Evolutionary conservation across 53 echinoderm and acorn worm genomes (phyloP).

Genomic region (Mesocentrotus franciscanus): DNA sequence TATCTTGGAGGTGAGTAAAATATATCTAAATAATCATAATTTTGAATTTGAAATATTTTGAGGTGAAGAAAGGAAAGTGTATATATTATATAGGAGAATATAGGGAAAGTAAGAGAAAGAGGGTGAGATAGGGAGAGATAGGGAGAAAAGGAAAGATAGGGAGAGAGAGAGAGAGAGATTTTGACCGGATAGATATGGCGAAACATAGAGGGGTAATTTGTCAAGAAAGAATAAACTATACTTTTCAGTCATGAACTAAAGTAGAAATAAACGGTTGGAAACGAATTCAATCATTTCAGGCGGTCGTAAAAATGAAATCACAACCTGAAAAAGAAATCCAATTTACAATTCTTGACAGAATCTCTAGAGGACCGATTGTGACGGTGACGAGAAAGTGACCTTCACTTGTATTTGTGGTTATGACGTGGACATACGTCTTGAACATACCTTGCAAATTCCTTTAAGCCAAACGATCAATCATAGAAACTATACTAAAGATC

Average conservation of each 20-base stretch:
- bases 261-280: neutral
- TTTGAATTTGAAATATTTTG: too few relatives aligned
- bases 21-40: too few relatives aligned
- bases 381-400: constrained; percentile 24
- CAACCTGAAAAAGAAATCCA: constrained; percentile 33
- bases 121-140: neutral
- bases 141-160: neutral
- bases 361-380: neutral
- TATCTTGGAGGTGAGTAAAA: too few relatives aligned
- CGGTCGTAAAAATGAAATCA: neutral
- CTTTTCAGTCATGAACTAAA: neutral
- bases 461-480: neutral
- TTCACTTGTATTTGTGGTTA: neutral
- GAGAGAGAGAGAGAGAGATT: neutral
- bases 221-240: neutral
- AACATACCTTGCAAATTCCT: neutral
- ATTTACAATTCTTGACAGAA: constrained; percentile 3
- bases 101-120: too few relatives aligned
- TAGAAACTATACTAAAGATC: neutral
- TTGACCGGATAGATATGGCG: neutral
- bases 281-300: constrained; percentile 27
- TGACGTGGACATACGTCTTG: constrained; percentile 38
- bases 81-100: too few relatives aligned
- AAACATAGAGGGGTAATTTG: neutral
- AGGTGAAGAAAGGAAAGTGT: too few relatives aligned